These are phyloP conservation scores for Therioaphis trifolii DNA, from an alignment of 2,888 invertebrate species.

Conservation along the genomic window DNA sequence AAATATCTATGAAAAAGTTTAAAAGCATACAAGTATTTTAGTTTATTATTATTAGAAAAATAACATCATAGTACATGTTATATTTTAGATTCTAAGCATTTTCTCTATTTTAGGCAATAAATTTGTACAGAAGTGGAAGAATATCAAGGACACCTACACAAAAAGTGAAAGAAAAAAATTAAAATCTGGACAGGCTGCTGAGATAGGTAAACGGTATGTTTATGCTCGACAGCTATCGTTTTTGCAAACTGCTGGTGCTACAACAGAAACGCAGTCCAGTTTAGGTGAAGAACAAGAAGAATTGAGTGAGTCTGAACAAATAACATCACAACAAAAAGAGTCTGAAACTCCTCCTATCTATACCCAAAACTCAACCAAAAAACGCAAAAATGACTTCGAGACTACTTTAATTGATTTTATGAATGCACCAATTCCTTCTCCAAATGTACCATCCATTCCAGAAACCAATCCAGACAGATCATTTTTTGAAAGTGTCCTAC, in stretches of 20 bases:
- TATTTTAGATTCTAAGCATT: slow-evolving; percentile 1
- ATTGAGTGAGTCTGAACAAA: slow-evolving; percentile 24
- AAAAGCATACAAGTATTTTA: background rate
- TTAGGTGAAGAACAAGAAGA: slow-evolving; percentile 37
- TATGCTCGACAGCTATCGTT: slow-evolving; percentile 61
- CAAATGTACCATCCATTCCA: background rate
- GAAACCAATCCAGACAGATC: slow-evolving; percentile 39
- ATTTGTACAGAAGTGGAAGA: slow-evolving; percentile 25
- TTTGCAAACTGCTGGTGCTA: slow-evolving; percentile 50
- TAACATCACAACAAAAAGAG: background rate
- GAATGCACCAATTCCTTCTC: slow-evolving; percentile 13
- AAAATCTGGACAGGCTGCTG: slow-evolving; percentile 57
- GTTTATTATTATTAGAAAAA: background rate
- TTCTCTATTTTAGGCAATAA: slow-evolving; percentile 14
- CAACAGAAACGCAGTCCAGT: slow-evolving; percentile 39
- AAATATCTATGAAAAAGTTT: background rate
- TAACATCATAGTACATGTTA: too few species aligned
- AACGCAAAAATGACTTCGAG: slow-evolving; percentile 32
- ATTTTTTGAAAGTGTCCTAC: slow-evolving; percentile 44
- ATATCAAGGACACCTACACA: slow-evolving; percentile 31
- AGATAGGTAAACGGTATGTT: slow-evolving; percentile 40
- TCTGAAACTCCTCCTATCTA: slow-evolving; percentile 14
- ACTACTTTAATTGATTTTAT: slow-evolving; percentile 14
- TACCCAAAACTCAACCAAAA: slow-evolving; percentile 6
- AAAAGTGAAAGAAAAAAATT: slow-evolving; percentile 25